A percentile compares a stretch with the other conserved stretches of the same genome.
These are phyloP conservation scores for Arion vulgaris DNA, from an alignment of 1,140 invertebrate species.

Conservation along the genomic window DNA sequence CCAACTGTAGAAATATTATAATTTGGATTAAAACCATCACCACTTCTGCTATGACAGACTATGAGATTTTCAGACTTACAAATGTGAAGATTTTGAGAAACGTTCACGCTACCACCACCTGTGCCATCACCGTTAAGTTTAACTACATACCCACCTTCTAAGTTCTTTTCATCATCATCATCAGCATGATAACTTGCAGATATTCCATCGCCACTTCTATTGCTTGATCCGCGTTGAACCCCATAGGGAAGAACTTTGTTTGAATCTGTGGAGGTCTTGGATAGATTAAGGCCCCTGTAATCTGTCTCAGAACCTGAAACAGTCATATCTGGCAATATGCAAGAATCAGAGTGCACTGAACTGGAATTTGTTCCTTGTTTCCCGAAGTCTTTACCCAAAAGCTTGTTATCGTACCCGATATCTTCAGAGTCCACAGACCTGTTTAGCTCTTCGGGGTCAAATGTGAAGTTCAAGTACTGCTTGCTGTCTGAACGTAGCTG, in stretches of 20 bases:
- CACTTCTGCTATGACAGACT: neutral
- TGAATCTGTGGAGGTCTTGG: neutral
- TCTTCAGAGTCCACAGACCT: slow-evolving; percentile 2
- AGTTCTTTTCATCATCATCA: neutral
- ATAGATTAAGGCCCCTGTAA: neutral
- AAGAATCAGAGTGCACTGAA: neutral
- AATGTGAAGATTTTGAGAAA: slow-evolving; percentile 8
- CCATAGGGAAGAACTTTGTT: slow-evolving; percentile 1
- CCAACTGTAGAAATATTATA: slow-evolving; percentile 8
- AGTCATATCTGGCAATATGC: neutral
- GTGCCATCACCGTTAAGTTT: neutral
- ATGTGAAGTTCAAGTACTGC: slow-evolving; percentile 61
- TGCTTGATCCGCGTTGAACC: neutral
- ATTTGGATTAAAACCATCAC: neutral
- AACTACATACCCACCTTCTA: slow-evolving; percentile 12
- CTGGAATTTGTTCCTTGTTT: neutral
- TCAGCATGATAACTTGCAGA: neutral
- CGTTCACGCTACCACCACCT: slow-evolving; percentile 6
- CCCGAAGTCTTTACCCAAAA: too few species aligned
- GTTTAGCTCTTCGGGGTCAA: slow-evolving; percentile 51
- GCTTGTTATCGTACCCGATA: neutral
- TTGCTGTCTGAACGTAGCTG: slow-evolving; percentile 52
- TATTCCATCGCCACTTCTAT: neutral
- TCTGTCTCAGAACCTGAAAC: neutral
- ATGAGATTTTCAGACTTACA: neutral